Percentiles rank a stretch among this genome's conserved stretches.
phyloP scores from a whole-genome alignment of 2,797 vertebrate species.

The Poeciliopsis turneri region DNA sequence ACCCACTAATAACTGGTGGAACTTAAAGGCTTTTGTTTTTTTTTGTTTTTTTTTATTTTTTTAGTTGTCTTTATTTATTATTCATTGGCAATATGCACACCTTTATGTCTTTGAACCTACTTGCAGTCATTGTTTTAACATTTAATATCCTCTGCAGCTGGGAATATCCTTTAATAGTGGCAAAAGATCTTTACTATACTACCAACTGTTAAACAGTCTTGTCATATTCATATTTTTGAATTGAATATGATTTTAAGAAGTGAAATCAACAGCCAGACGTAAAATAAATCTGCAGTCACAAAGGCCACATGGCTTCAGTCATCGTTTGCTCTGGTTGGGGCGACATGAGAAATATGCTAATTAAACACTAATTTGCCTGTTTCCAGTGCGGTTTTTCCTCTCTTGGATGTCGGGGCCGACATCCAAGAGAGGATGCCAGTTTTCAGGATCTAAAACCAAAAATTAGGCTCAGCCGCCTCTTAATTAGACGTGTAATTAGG shows the following conservation, averaged over 20 bases:
- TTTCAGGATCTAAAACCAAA: background rate
- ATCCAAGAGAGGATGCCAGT: background rate
- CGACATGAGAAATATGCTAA: constrained; percentile 68
- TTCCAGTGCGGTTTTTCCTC: constrained; percentile 52
- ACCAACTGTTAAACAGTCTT: background rate
- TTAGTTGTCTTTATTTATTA: background rate
- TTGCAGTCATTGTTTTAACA: background rate
- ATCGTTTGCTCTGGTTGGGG: constrained; percentile 32
- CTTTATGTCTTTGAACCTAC: background rate
- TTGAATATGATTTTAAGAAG: constrained; percentile 37
- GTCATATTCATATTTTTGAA: background rate
- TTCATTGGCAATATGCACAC: background rate
- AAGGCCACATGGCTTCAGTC: constrained; percentile 31
- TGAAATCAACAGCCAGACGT: constrained; percentile 43
- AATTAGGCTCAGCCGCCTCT: background rate
- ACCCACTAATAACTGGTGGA: background rate
- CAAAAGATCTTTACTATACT: background rate
- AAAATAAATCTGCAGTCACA: background rate
- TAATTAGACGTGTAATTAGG: background rate
- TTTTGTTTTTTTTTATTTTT: too few species aligned
- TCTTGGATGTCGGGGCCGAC: constrained; percentile 7
- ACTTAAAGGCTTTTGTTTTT: background rate
- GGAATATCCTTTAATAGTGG: background rate
- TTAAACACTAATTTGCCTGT: constrained; percentile 66
- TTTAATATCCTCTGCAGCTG: background rate